These are phyloP conservation scores for Crematogaster levior DNA, from an alignment of 2,888 invertebrate genomes.

Conservation along the genomic window DNA sequence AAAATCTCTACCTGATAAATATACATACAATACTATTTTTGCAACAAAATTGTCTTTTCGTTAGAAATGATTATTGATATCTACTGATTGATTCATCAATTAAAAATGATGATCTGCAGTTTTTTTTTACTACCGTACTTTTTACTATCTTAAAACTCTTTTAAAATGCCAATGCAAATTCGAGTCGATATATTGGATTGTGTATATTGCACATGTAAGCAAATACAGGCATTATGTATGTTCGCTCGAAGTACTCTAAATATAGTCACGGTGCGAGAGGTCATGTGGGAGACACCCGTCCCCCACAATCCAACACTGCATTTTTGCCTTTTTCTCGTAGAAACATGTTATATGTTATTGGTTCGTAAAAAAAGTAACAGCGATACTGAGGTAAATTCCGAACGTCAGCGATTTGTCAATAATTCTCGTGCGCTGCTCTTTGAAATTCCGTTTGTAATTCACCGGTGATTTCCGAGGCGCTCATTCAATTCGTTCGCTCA, in stretches of 20 bases:
- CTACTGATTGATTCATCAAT: too few species aligned
- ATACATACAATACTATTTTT: not conserved
- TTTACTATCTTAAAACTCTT: not conserved
- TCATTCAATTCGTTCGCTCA: slow-evolving; percentile 46
- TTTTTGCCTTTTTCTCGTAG: slow-evolving; percentile 80
- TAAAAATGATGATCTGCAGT: not conserved
- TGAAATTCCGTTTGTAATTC: slow-evolving; percentile 36
- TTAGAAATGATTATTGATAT: not conserved
- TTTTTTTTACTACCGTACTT: slow-evolving; percentile 1
- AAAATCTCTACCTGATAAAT: not conserved
- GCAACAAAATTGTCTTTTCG: not conserved
- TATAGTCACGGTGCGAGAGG: slow-evolving; percentile 80
- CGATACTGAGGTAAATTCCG: slow-evolving; percentile 44
- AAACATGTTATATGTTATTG: slow-evolving; percentile 79
- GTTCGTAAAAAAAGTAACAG: slow-evolving; percentile 75
- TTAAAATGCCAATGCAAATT: slow-evolving; percentile 13
- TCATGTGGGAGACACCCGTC: slow-evolving; percentile 76
- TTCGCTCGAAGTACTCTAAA: slow-evolving; percentile 81
- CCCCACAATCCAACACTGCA: slow-evolving; percentile 74
- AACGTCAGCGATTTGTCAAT: slow-evolving; percentile 64
- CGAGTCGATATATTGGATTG: slow-evolving; percentile 46
- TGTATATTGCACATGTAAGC: slow-evolving; percentile 67
- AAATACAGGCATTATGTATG: slow-evolving; percentile 80
- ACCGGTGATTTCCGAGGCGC: slow-evolving; percentile 15
- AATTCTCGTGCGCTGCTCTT: slow-evolving; percentile 22